phyloP scores from a whole-genome alignment of 1,140 invertebrate species.

The Hycleus phaleratus region DNA sequence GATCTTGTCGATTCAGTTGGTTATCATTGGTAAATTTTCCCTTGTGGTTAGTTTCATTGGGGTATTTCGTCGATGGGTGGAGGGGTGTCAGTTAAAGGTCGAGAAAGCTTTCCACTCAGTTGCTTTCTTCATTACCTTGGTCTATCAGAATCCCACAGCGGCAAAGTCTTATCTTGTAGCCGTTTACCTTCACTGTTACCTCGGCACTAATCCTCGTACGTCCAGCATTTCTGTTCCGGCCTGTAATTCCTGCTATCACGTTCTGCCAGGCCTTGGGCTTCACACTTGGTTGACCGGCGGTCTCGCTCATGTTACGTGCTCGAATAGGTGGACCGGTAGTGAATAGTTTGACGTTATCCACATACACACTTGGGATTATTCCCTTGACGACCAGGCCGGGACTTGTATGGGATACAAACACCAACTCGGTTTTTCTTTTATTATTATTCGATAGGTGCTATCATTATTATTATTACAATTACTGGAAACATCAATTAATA shows the following conservation, averaged over 20 bases:
- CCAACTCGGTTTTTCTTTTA: no score
- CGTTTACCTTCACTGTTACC: conserved; percentile 23
- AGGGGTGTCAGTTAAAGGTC: no score
- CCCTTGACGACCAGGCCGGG: background rate
- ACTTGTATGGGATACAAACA: no score
- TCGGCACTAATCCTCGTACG: conserved; percentile 30
- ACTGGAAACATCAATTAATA: no score
- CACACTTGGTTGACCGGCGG: conserved; percentile 25
- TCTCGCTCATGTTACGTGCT: conserved; percentile 18
- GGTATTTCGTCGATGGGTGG: no score
- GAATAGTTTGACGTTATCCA: background rate
- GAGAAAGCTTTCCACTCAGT: conserved; percentile 21
- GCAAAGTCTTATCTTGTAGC: conserved; percentile 29
- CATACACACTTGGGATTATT: conserved; percentile 11
- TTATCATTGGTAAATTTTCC: no score
- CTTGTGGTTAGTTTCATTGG: no score
- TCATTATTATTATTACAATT: no score
- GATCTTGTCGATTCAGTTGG: no score
- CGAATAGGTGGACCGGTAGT: conserved; percentile 15
- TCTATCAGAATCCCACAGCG: conserved; percentile 26
- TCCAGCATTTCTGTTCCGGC: conserved; percentile 28
- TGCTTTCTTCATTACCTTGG: conserved; percentile 29
- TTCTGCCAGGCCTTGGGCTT: conserved; percentile 18
- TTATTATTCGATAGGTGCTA: no score
- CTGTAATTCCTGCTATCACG: conserved; percentile 34